Evolutionary conservation across 1,140 invertebrate species (phyloP).

Genomic region (Ectropis grisescens): DNA sequence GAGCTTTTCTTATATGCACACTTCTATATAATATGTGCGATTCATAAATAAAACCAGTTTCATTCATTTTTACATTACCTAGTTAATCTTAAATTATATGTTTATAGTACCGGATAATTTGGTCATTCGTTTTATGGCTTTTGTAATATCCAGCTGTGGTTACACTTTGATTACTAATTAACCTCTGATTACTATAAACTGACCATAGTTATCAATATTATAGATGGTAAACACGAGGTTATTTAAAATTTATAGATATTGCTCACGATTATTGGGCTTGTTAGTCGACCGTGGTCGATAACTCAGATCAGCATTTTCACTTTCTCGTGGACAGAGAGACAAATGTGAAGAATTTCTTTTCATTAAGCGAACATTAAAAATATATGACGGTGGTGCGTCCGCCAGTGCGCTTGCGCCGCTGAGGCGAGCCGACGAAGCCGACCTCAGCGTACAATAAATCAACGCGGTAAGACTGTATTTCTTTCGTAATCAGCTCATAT

Average conservation of each 20-base stretch:
- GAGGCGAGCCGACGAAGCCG: slow-evolving; percentile 41
- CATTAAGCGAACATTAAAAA: slow-evolving; percentile 34
- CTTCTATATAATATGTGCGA: no score
- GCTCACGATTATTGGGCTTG: neutral
- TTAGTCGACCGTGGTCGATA: slow-evolving; percentile 5
- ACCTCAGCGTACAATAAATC: slow-evolving; percentile 52
- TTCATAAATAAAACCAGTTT: no score
- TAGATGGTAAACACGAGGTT: no score
- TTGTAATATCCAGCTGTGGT: neutral
- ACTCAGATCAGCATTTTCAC: slow-evolving; percentile 17
- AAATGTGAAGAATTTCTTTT: slow-evolving; percentile 41
- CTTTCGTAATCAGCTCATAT: slow-evolving; percentile 68
- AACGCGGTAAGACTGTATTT: slow-evolving; percentile 60
- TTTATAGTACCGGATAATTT: no score
- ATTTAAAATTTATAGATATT: no score
- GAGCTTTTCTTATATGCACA: no score
- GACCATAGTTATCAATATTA: neutral
- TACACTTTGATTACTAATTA: neutral
- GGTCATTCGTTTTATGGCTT: no score
- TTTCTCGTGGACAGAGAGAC: slow-evolving; percentile 22
- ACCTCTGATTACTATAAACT: neutral
- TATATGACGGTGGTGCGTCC: slow-evolving; percentile 3
- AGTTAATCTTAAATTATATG: no score
- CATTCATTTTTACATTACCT: no score
- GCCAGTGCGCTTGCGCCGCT: slow-evolving; percentile 15